Conservation (phyloP, 2,113 vertebrate genomes). For the Alouatta palliata region DNA sequence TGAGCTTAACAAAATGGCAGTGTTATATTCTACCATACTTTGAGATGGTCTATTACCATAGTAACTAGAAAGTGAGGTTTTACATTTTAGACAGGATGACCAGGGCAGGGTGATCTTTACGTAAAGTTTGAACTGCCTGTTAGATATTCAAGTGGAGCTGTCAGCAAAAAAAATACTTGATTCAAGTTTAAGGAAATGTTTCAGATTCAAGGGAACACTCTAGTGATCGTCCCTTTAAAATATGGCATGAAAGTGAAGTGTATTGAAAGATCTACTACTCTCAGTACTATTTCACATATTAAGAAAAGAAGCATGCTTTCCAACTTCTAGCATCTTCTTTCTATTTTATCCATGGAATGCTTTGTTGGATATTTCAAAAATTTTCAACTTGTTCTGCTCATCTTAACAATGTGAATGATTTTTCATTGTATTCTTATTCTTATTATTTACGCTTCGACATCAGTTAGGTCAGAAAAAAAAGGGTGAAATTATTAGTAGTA, state of each 20-base stretch:
- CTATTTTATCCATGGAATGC: background rate
- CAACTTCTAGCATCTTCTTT: background rate
- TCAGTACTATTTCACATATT: background rate
- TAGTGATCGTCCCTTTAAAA: background rate
- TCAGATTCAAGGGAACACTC: background rate
- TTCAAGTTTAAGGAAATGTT: background rate
- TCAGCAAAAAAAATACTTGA: background rate
- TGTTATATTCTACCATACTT: background rate
- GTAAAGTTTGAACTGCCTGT: background rate
- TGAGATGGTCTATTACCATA: background rate
- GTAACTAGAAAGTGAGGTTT: background rate
- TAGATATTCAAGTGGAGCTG: background rate
- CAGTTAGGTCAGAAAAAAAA: background rate
- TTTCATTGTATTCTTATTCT: background rate
- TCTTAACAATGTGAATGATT: background rate
- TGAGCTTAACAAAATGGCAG: background rate
- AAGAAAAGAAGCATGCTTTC: background rate
- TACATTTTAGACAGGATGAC: background rate
- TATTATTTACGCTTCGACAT: background rate
- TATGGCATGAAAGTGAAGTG: background rate
- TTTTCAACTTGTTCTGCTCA: background rate
- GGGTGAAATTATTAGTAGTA: background rate
- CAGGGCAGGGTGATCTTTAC: background rate
- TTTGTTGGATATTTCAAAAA: background rate
- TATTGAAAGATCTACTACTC: background rate